Base-by-base conservation (phyloP, 2,888 invertebrate genomes). In the Xestoiulus laeticollis region DNA sequence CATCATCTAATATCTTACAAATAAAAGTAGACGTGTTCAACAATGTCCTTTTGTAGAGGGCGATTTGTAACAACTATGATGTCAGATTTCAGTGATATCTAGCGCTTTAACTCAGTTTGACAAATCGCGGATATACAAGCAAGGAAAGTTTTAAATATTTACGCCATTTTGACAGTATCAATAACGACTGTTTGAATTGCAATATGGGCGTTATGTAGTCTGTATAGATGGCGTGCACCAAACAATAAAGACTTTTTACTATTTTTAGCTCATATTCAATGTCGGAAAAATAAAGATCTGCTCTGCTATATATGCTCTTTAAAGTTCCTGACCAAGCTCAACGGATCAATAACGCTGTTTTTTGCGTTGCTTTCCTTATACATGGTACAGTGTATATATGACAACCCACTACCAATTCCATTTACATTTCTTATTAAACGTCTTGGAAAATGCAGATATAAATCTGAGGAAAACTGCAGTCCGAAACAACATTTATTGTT, bases 191-290 rank as follows among this genome's bases (percentile, higher is more conserved):
- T 22, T 30, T 68, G 14, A 26, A 78, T 26, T 78, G 10, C 10
- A 68, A 68, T 26, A 26, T 22, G 26, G 26, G 12, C 1, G 26
- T 22, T 4, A n/a, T n/a, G 59, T n/a, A n/a, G 3, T 5, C 33
- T 38, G 33, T 38, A 38, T 38, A 68, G 22, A 8, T 78, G 14
- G 78, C 78, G 78, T 78, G 78, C 78, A 26, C 30, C 78, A 78
- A 78, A 78, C 78, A 78, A 78, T 78, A 78, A 48, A 48, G 30
- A 26, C 30, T 30, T 78, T 78, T 78, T 30, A 78, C 78, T 78
- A 78, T 78, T 78, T 78, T 78, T 78, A 78, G 78, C 78, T 78
- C 78, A 78, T 78, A 78, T 30, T 78, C 78, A 78, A 78, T 78
- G 78, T 78, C 78, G 78, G 30, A 30, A 30, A 78, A 78, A 30